Conservation (phyloP, 1,140 invertebrate species). For the Antheraea mylitta region DNA sequence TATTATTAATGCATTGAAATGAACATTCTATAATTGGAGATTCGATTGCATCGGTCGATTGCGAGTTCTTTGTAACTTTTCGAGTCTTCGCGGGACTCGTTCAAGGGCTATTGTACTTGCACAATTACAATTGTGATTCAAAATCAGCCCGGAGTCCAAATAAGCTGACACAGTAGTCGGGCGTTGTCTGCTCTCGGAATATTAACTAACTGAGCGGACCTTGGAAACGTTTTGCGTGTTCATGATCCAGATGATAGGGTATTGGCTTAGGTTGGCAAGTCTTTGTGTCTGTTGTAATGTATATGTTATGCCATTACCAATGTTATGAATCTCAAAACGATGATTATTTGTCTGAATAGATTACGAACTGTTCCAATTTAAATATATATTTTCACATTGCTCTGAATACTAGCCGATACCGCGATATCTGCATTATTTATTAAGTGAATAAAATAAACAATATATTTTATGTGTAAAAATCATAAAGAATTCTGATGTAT, state of each 20-base stretch:
- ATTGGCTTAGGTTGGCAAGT: not conserved
- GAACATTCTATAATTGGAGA: slow-evolving; percentile 12
- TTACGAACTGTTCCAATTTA: too few species aligned
- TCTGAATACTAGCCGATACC: too few species aligned
- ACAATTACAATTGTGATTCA: slow-evolving; percentile 66
- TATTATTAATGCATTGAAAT: not conserved
- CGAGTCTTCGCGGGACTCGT: slow-evolving; percentile 26
- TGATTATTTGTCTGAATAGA: too few species aligned
- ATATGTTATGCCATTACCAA: not conserved
- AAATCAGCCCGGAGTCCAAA: slow-evolving; percentile 59
- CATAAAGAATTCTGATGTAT: too few species aligned
- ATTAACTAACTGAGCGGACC: slow-evolving; percentile 46
- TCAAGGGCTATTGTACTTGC: slow-evolving; percentile 56
- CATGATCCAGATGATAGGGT: slow-evolving; percentile 40
- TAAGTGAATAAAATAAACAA: too few species aligned
- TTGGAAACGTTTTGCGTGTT: slow-evolving; percentile 47
- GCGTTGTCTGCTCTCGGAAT: slow-evolving; percentile 39
- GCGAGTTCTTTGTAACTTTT: slow-evolving; percentile 3
- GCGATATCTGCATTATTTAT: too few species aligned
- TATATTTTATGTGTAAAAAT: too few species aligned
- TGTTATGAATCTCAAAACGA: too few species aligned
- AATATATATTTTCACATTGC: too few species aligned
- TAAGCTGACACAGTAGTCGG: slow-evolving; percentile 50
- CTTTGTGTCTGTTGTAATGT: not conserved
- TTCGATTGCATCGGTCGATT: slow-evolving; percentile 7